phyloP scores from a whole-genome alignment of 2,888 invertebrate species.

The Pilophorus perplexus region DNA sequence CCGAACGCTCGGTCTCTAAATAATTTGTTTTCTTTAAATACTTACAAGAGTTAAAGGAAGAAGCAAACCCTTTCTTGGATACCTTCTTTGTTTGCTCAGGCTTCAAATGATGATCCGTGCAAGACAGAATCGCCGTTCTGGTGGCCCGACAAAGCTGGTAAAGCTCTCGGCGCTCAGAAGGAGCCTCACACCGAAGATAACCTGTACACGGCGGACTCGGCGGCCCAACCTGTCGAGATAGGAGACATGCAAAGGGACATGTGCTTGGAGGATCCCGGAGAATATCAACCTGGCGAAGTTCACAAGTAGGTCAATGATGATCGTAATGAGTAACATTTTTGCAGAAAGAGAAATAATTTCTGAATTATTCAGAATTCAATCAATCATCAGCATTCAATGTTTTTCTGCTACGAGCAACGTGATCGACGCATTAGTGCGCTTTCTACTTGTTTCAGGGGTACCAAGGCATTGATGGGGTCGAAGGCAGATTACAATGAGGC shows the following conservation, averaged over 20 bases:
- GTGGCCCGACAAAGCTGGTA: slow-evolving; percentile 3
- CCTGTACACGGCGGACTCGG: not conserved
- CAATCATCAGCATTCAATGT: too few relatives aligned
- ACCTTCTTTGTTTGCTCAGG: too few relatives aligned
- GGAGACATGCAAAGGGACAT: not conserved
- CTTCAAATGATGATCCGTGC: not conserved
- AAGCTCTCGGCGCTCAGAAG: not conserved
- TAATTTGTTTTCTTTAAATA: too few relatives aligned
- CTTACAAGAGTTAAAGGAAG: too few relatives aligned
- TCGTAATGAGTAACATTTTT: not conserved
- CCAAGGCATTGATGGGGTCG: too few relatives aligned
- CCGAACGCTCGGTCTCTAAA: too few relatives aligned
- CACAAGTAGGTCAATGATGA: not conserved
- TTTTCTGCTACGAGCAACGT: too few relatives aligned
- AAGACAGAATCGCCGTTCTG: slow-evolving; percentile 10
- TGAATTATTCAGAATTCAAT: too few relatives aligned
- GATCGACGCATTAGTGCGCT: too few relatives aligned
- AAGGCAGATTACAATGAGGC: too few relatives aligned
- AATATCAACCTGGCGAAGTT: slow-evolving; percentile 10
- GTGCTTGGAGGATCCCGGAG: not conserved
- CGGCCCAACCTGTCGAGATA: not conserved
- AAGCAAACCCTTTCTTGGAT: too few relatives aligned
- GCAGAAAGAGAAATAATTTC: not conserved
- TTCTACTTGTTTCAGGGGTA: too few relatives aligned
- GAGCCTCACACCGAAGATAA: not conserved